Percentiles rank a stretch among this genome's conserved stretches.
Conservation (phyloP, 2,113 vertebrate species). For the Sinocyclocheilus rhinocerous region DNA sequence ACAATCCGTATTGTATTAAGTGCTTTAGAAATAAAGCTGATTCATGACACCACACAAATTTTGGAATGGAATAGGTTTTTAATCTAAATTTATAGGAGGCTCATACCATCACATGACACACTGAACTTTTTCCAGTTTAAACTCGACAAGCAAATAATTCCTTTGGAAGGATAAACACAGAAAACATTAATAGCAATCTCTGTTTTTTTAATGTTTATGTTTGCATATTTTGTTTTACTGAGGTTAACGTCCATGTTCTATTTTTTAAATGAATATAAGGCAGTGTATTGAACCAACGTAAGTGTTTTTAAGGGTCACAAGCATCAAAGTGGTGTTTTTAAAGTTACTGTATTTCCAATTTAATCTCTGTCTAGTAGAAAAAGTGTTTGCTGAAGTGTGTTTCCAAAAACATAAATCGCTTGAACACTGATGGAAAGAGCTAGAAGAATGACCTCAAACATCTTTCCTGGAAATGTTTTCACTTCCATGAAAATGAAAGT, state of each 20-base stretch:
- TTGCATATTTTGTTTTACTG: neutral
- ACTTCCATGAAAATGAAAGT: neutral
- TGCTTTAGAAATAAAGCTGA: no score
- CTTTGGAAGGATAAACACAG: no score
- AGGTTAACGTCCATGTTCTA: neutral
- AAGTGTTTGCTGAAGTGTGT: neutral
- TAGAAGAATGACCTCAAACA: no score
- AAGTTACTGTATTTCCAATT: neutral
- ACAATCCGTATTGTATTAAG: no score
- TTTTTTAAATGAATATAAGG: neutral
- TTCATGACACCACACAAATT: no score
- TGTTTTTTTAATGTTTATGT: neutral
- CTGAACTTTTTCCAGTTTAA: neutral
- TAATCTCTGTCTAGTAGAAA: neutral
- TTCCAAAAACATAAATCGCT: no score
- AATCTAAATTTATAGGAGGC: no score
- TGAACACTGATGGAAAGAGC: no score
- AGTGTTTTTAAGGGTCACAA: no score
- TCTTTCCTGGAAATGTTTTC: neutral
- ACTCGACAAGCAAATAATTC: neutral
- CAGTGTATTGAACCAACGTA: neutral
- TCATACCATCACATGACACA: no score
- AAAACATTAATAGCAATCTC: neutral
- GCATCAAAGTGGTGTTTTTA: neutral
- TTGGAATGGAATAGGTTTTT: no score